Base-by-base conservation (phyloP, 2,797 vertebrate genomes). In the Kryptolebias ocellatus region DNA sequence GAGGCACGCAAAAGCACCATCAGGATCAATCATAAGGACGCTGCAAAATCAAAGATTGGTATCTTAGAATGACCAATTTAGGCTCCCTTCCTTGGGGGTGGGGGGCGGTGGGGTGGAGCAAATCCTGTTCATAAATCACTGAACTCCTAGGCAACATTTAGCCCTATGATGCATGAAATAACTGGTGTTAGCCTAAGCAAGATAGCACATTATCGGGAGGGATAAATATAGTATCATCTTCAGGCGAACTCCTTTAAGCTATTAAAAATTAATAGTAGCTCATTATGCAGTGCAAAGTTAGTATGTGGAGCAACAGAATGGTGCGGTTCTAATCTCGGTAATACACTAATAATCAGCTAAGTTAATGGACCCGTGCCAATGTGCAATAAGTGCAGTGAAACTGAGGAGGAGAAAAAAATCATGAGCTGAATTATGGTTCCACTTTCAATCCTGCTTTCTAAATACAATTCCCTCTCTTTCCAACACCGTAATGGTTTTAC, bases 291-390 rank as follows among this genome's bases (percentile, higher is more conserved):
- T 68, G 50, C 75, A 78, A 87, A 80, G 80, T 79, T 73, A 74
- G 74, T 81, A 83, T 87, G 63, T 73, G 64, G 53, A 73, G 80
- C 53, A 65, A 72, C 53, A 64, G 67, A 80, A 81, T 8, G 54
- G 64, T 70, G 70, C 83, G 70, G 72, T 81, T 76, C 75, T 78
- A 72, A 71, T 74, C 71, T 66, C 37, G 53, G 70, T 81, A 79
- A 85, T 82, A 82, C 67, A 84, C 80, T 84, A 79, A 89, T 85
- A 75, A 83, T 86, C 79, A 80, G 76, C 71, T 78, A 70, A 81
- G 72, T 85, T 87, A 90, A 89, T 87, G 80, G 67, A 74, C 77
- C 87, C 44, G 58, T 53, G 67, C 72, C 80, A 71, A 80, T 83
- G 82, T 85, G 78, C 76, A 79, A 76, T 83, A 83, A 88, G 85